phyloP scores from a whole-genome alignment of 2,888 invertebrate genomes.

The Notodonta dromedarius region DNA sequence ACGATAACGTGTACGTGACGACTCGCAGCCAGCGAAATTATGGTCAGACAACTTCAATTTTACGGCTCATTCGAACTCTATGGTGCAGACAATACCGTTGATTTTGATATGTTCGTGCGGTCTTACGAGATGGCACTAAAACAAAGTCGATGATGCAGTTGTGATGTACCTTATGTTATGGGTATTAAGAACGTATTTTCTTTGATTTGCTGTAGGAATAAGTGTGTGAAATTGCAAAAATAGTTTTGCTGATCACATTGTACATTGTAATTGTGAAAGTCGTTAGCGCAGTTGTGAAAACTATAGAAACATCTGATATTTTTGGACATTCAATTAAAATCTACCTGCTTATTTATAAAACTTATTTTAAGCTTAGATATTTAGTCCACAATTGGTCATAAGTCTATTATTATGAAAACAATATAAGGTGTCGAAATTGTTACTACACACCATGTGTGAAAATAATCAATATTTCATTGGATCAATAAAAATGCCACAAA shows the following conservation, averaged over 20 bases:
- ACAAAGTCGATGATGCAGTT: conserved; percentile 23
- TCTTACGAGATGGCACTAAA: conserved; percentile 21
- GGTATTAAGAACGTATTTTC: conserved; percentile 23
- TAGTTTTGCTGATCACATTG: conserved; percentile 36
- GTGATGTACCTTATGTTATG: conserved; percentile 23
- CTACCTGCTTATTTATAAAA: background rate
- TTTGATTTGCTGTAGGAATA: conserved; percentile 1
- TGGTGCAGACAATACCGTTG: background rate
- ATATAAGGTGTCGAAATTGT: too few species aligned
- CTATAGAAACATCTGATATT: background rate
- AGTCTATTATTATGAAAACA: too few species aligned
- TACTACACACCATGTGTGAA: too few species aligned
- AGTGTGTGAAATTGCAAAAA: conserved; percentile 34
- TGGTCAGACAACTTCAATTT: conserved; percentile 27
- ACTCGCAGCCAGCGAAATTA: conserved; percentile 56
- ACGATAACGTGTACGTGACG: conserved; percentile 57
- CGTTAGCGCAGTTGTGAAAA: conserved; percentile 25
- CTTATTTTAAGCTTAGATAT: background rate
- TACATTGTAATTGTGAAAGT: conserved; percentile 32
- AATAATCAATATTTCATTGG: too few species aligned
- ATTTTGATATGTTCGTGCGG: conserved; percentile 16
- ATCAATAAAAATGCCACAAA: too few species aligned
- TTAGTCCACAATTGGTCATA: too few species aligned
- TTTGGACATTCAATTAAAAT: background rate
- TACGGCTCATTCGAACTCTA: conserved; percentile 24